A percentile compares a stretch with the other conserved stretches of the same genome.
These are phyloP conservation scores for Enteromius anoplus DNA, from an alignment of 2,797 vertebrate species.

Conservation along the genomic window DNA sequence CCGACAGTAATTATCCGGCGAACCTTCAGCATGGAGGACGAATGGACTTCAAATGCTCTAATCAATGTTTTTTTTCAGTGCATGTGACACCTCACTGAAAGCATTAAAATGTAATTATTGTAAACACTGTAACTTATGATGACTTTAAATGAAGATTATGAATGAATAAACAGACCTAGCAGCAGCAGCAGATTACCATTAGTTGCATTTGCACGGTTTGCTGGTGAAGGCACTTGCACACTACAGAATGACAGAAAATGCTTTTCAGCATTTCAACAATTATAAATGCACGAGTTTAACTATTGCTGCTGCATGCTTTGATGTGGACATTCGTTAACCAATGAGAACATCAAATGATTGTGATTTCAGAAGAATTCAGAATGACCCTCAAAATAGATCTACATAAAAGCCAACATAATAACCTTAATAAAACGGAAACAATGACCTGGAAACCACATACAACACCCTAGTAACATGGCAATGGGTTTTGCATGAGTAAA, in stretches of 20 bases:
- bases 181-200: not conserved
- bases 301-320: not conserved
- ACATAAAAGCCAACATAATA: not conserved
- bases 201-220: not conserved
- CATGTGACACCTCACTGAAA: conserved; percentile 10
- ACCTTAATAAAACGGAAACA: not conserved
- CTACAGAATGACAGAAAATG: not conserved
- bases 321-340: not conserved
- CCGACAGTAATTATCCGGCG: conserved; percentile 58
- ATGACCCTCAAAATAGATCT: not conserved
- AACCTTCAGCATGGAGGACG: conserved; percentile 25
- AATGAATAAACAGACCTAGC: conserved; percentile 12
- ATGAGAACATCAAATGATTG: not conserved
- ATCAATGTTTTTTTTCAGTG: conserved; percentile 38
- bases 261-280: not conserved
- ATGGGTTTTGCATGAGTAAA: not conserved
- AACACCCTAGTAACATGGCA: not conserved
- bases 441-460: not conserved
- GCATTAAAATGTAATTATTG: conserved; percentile 41
- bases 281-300: not conserved
- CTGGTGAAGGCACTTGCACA: not conserved
- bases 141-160: conserved; percentile 14
- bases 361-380: not conserved
- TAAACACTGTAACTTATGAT: conserved; percentile 8
- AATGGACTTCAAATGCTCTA: conserved; percentile 17